A percentile compares a stretch with the other conserved stretches of the same genome.
phyloP scores from a whole-genome alignment of 2,113 vertebrate genomes.

The Poicephalus gulielmi region DNA sequence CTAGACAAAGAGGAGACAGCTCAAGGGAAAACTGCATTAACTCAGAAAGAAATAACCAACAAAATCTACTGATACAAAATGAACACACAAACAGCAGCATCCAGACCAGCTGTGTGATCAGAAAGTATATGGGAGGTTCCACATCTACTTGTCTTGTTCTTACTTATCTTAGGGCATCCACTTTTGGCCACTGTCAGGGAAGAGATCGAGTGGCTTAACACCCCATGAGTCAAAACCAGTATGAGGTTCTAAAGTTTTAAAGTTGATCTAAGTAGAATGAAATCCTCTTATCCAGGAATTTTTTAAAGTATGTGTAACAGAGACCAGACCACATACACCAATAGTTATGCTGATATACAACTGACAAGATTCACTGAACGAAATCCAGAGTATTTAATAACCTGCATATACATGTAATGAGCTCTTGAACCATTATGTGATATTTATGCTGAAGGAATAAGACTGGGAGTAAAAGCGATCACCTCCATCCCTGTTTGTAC shows the following conservation, averaged over 20 bases:
- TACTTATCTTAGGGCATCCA: not conserved
- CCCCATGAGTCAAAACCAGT: not conserved
- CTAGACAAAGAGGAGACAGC: not conserved
- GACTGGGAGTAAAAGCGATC: not conserved
- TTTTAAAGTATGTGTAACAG: not conserved
- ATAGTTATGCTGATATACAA: not conserved
- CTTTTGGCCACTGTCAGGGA: not conserved
- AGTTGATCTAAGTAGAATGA: not conserved
- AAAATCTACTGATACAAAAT: not conserved
- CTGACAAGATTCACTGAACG: not conserved
- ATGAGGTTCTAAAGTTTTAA: not conserved
- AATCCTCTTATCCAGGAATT: not conserved
- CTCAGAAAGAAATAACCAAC: not conserved
- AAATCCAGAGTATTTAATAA: not conserved
- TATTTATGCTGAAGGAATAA: not conserved
- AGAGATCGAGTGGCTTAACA: not conserved
- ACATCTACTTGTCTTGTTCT: not conserved
- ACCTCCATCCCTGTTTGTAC: not conserved
- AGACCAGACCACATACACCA: not conserved
- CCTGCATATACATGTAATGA: not conserved
- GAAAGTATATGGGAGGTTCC: rapidly evolving
- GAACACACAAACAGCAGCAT: not conserved
- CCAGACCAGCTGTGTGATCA: rapidly evolving
- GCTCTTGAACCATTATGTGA: not conserved
- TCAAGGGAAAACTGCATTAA: not conserved